A percentile compares a stretch with the other conserved stretches of the same genome.
phyloP scores from a whole-genome alignment of 1,140 invertebrate genomes.

The Nymphalis io region DNA sequence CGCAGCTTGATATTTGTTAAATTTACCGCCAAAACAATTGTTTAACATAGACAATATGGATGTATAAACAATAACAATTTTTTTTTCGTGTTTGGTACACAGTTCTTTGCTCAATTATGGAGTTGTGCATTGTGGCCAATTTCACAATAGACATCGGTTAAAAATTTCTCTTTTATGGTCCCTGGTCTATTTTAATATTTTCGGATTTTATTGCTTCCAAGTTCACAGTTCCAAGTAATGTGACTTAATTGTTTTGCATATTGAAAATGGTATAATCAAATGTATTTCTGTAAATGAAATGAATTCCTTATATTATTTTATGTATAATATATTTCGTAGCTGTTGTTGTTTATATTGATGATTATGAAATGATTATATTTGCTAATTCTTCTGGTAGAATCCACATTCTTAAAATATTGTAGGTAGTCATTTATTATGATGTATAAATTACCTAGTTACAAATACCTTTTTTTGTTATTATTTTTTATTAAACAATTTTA shows the following conservation, averaged over 20 bases:
- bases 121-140: slow-evolving; percentile 56
- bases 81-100: slow-evolving; percentile 49
- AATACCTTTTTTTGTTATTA: too few relatives aligned
- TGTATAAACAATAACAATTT: slow-evolving; percentile 32
- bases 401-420: too few relatives aligned
- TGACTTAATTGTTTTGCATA: slow-evolving; percentile 5
- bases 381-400: too few relatives aligned
- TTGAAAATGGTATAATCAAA: not conserved
- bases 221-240: slow-evolving; percentile 40
- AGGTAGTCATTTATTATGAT: too few relatives aligned
- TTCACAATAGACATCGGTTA: slow-evolving; percentile 35
- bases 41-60: slow-evolving; percentile 44
- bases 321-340: too few relatives aligned
- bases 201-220: slow-evolving; percentile 63
- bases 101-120: slow-evolving; percentile 74
- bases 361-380: too few relatives aligned
- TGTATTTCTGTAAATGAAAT: too few relatives aligned
- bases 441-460: too few relatives aligned
- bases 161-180: slow-evolving; percentile 69
- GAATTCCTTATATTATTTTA: too few relatives aligned
- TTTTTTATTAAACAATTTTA: too few relatives aligned
- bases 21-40: slow-evolving; percentile 63
- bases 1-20: slow-evolving; percentile 63
- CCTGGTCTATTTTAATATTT: slow-evolving; percentile 43
- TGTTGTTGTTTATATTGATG: too few relatives aligned